phyloP scores from a whole-genome alignment of 2,888 invertebrate species.

The Chaetogeoica ovagalla region DNA sequence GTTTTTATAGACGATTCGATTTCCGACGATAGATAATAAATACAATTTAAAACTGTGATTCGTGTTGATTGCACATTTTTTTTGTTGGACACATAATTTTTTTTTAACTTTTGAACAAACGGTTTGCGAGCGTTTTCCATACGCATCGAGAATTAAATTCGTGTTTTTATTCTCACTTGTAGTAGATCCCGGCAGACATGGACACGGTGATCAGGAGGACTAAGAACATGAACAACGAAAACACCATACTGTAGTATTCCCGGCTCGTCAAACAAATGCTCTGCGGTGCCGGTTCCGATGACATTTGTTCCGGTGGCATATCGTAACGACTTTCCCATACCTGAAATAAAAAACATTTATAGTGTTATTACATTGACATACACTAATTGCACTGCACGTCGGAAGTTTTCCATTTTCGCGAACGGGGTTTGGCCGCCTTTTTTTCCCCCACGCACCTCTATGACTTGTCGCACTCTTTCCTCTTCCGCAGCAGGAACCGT shows the following conservation, averaged over 20 bases:
- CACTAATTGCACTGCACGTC: too few species aligned
- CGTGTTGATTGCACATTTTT: too few species aligned
- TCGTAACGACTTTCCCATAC: conserved; percentile 75
- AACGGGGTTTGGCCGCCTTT: too few species aligned
- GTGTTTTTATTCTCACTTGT: conserved; percentile 64
- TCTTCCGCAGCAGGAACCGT: conserved; percentile 61
- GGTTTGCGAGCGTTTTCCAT: too few species aligned
- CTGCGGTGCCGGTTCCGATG: conserved; percentile 68
- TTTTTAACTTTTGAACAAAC: too few species aligned
- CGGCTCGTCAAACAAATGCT: conserved; percentile 79
- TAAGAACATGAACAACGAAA: conserved; percentile 75
- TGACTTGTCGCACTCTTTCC: conserved; percentile 86
- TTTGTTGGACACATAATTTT: too few species aligned
- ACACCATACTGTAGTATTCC: conserved; percentile 83
- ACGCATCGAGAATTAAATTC: too few species aligned
- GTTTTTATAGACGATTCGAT: too few species aligned
- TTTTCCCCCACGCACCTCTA: conserved; percentile 67
- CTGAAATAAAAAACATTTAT: conserved; percentile 62
- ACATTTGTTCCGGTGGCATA: conserved; percentile 59
- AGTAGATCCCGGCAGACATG: conserved; percentile 74
- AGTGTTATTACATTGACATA: too few species aligned
- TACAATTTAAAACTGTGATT: too few species aligned
- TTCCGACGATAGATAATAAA: too few species aligned
- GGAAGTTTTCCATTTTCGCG: too few species aligned
- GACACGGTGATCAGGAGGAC: conserved; percentile 75